Conservation (phyloP, 2,797 vertebrate genomes). For the Anas bernieri region DNA sequence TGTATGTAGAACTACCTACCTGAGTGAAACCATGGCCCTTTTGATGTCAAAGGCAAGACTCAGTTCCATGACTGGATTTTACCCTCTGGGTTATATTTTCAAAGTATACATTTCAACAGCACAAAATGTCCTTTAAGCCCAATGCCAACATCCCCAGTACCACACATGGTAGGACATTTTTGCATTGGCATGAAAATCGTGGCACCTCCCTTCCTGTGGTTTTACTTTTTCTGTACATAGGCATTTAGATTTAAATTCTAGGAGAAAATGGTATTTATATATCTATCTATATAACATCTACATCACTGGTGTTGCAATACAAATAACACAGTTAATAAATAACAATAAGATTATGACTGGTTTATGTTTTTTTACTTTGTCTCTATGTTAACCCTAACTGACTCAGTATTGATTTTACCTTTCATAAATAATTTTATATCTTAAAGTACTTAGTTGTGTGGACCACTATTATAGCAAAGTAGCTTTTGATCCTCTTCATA, state of each 20-base stretch:
- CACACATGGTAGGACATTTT: conserved; percentile 11
- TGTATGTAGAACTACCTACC: not conserved
- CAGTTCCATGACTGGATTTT: conserved; percentile 2
- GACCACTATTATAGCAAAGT: not conserved
- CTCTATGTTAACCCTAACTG: not conserved
- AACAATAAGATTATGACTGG: not conserved
- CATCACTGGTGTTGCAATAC: not conserved
- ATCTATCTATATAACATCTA: not conserved
- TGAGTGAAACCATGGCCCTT: not conserved
- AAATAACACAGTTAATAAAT: not conserved
- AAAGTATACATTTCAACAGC: conserved; percentile 34
- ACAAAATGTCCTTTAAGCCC: conserved; percentile 11
- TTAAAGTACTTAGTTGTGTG: not conserved
- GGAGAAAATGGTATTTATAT: not conserved
- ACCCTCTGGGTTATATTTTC: conserved; percentile 11
- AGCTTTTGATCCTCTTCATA: not conserved
- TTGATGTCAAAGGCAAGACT: conserved; percentile 28
- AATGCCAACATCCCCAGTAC: conserved; percentile 7
- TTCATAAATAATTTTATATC: not conserved
- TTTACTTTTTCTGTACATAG: conserved; percentile 33
- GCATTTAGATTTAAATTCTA: not conserved
- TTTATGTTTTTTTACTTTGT: not conserved
- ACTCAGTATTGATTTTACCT: not conserved
- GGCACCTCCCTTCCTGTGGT: conserved; percentile 50
- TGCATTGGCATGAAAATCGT: conserved; percentile 25